These are phyloP conservation scores for Urocynchramus pylzowi DNA, from an alignment of 2,113 vertebrate species.

Conservation along the genomic window DNA sequence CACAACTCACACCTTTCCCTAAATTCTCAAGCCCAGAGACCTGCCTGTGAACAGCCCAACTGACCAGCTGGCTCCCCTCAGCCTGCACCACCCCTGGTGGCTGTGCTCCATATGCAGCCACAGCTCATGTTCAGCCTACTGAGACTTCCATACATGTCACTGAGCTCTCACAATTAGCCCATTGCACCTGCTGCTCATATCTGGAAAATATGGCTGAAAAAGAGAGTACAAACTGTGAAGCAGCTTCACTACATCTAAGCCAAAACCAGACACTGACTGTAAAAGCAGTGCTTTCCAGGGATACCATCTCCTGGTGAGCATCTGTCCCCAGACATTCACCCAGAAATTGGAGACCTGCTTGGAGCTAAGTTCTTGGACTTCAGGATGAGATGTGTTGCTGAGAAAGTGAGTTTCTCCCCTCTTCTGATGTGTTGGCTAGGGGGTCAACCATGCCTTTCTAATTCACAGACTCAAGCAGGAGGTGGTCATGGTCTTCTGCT, in stretches of 20 bases:
- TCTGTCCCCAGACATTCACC: neutral
- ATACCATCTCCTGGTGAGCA: fast-evolving
- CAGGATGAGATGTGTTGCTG: neutral
- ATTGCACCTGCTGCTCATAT: neutral
- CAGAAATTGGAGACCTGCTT: neutral
- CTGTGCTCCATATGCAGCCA: neutral
- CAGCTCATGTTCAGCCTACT: neutral
- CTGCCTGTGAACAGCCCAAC: fast-evolving
- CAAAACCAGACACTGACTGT: neutral
- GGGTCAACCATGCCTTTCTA: neutral
- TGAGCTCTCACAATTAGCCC: neutral
- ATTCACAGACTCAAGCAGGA: neutral
- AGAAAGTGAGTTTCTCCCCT: neutral
- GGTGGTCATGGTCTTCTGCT: fast-evolving
- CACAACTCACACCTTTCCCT: neutral
- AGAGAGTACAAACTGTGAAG: neutral
- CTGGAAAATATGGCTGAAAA: neutral
- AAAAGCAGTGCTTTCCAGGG: neutral
- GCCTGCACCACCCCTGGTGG: fast-evolving
- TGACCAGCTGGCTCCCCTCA: neutral
- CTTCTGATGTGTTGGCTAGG: neutral
- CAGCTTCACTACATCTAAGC: neutral
- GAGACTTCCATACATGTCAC: neutral
- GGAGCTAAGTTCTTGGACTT: neutral
- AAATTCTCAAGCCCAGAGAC: neutral